Evolutionary conservation across 2,888 invertebrate genomes (phyloP), one percentile per base, ranked within the genome.

Genomic region (Anaspis maculata): DNA sequence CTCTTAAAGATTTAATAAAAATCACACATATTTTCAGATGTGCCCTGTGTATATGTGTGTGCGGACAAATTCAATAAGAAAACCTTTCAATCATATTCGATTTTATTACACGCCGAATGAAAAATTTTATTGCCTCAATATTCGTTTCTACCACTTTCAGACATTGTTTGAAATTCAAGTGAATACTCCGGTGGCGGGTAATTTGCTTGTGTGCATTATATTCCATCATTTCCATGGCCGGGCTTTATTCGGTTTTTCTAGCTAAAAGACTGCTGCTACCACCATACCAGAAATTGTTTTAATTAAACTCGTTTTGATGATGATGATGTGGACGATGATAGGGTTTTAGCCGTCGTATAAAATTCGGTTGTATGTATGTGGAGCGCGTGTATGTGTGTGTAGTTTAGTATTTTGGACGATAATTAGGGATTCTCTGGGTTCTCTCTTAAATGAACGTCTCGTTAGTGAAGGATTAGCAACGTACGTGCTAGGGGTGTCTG

Each of bases 381-480:
- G n/a, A n/a, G n/a, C n/a, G n/a, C n/a, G n/a, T n/a, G n/a, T n/a
- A n/a, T n/a, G n/a, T n/a, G n/a, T n/a, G n/a, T n/a, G n/a, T n/a
- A n/a, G n/a, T n/a, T n/a, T n/a, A n/a, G n/a, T n/a, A n/a, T n/a
- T 45, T 41, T 48, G 47, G 46, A 48, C 40, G 43, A 48, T 52
- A 53, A 54, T 53, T 54, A 53, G 48, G 51, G 50, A 50, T 50
- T 51, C 51, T 45, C 45, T 28, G 46, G 46, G 44, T 47, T 45
- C 51, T 48, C 51, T 48, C 43, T 42, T 49, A 52, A 54, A 56
- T 52, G 52, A 54, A 49, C 53, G 64, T 65, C 69, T 69, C 70
- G 68, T 70, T 69, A 70, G 68, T 64, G 66, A 67, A 64, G 68
- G 69, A 70, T 70, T 69, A 70, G 68, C 62, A 62, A 57, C 60